A percentile compares a stretch with the other conserved stretches of the same genome.
Evolutionary conservation across 2,113 vertebrate genomes (phyloP).

Genomic region (Boleophthalmus pectinirostris): DNA sequence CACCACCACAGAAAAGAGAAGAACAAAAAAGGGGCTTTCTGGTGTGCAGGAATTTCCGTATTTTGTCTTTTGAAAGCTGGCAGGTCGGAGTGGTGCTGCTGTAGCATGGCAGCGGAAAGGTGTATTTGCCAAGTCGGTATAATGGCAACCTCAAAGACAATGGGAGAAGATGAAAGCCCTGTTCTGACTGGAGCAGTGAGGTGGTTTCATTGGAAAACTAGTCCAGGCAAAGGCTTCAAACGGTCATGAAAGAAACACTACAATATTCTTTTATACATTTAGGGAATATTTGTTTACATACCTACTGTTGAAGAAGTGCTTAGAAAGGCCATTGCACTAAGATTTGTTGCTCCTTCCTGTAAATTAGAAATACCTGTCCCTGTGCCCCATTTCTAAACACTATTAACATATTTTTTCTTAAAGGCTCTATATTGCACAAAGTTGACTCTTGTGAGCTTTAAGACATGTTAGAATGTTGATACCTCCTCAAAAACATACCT

Average conservation of each 20-base stretch:
- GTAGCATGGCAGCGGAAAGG: constrained; percentile 11
- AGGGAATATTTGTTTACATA: not conserved
- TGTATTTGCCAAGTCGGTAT: constrained; percentile 24
- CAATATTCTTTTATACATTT: not conserved
- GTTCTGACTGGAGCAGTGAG: not conserved
- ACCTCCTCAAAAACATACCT: too few species aligned
- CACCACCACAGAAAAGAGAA: constrained; percentile 15
- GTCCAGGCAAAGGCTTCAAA: not conserved
- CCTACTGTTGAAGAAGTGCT: not conserved
- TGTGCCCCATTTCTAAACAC: too few species aligned
- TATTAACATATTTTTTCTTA: too few species aligned
- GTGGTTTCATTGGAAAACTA: not conserved
- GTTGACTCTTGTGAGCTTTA: too few species aligned
- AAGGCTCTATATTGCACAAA: too few species aligned
- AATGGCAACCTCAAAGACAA: constrained; percentile 16
- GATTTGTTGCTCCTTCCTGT: too few species aligned
- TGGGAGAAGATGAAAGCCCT: constrained; percentile 5
- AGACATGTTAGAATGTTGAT: too few species aligned
- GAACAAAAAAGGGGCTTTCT: constrained; percentile 36
- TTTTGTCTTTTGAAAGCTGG: constrained; percentile 32
- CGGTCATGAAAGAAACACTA: not conserved
- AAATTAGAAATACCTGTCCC: too few species aligned
- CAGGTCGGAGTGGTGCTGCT: constrained; percentile 27
- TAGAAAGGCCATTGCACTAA: not conserved
- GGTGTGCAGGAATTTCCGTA: constrained; percentile 52